These are phyloP conservation scores for Deroptyus accipitrinus DNA, from an alignment of 2,113 vertebrate genomes.

Conservation along the genomic window DNA sequence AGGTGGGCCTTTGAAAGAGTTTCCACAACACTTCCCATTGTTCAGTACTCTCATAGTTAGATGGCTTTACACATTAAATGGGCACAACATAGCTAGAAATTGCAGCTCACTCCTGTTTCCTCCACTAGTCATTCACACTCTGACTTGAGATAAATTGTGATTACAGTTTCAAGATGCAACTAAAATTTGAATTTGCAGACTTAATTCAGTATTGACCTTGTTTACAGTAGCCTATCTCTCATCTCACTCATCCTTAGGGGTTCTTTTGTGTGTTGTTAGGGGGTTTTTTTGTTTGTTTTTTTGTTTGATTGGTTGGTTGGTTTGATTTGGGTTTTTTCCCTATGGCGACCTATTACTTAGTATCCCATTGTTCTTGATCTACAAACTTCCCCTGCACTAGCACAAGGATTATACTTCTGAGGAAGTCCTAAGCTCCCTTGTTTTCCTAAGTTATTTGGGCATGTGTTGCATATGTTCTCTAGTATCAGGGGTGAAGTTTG, in stretches of 20 bases:
- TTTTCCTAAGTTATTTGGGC: not conserved
- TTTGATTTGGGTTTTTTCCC: accelerated
- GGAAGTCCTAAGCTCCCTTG: not conserved
- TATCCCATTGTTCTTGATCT: not conserved
- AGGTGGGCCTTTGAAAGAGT: not conserved
- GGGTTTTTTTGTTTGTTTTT: not conserved
- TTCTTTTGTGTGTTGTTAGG: not conserved
- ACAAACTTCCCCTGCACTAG: not conserved
- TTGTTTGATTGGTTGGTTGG: not conserved
- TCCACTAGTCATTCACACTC: not conserved
- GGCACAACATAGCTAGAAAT: not conserved
- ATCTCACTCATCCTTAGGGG: not conserved
- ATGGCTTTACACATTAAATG: not conserved
- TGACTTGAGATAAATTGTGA: not conserved
- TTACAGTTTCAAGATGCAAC: not conserved
- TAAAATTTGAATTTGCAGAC: not conserved
- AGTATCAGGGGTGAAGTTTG: not conserved
- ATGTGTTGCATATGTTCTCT: not conserved
- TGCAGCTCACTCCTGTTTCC: not conserved
- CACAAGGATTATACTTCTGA: not conserved
- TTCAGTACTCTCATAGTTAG: not conserved
- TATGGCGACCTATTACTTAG: not conserved
- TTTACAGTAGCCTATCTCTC: not conserved
- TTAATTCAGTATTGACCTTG: not conserved
- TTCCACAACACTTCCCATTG: not conserved